A percentile compares a stretch with the other conserved stretches of the same genome.
Evolutionary conservation across 1,140 invertebrate genomes (phyloP).

Genomic region (Solenopsis invicta): DNA sequence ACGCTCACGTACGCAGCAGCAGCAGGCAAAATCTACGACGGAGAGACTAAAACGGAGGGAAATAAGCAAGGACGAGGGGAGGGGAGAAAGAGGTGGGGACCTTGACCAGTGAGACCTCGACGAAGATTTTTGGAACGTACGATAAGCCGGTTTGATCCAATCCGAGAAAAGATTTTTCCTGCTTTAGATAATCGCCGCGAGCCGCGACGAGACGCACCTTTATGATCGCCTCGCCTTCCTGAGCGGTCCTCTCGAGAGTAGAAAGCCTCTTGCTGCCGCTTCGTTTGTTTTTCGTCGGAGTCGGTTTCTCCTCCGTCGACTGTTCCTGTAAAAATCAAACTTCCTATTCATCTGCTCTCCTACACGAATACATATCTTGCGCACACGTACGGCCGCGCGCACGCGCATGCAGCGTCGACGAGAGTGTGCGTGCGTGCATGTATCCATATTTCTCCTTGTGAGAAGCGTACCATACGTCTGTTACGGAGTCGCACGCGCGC

Average conservation of each 20-base stretch:
- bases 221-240: conserved; percentile 86
- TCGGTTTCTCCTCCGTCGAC: conserved; percentile 82
- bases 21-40: conserved; percentile 69
- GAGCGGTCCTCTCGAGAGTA: conserved; percentile 85
- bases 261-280: conserved; percentile 85
- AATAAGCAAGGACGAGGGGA: conserved; percentile 47
- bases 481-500: background rate
- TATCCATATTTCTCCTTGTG: background rate
- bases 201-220: conserved; percentile 80
- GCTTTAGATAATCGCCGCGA: background rate
- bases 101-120: conserved; percentile 32
- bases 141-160: background rate
- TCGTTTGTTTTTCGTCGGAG: conserved; percentile 84
- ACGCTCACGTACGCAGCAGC: conserved; percentile 66
- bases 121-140: conserved; percentile 23
- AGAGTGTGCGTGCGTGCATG: too few species aligned
- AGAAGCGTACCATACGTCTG: background rate
- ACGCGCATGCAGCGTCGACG: background rate
- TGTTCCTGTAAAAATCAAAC: conserved; percentile 81
- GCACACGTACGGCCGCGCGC: background rate
- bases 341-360: conserved; percentile 11
- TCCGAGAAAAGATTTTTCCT: background rate
- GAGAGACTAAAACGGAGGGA: conserved; percentile 74
- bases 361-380: background rate
- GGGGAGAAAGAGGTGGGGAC: background rate